Evolutionary conservation across 1,140 invertebrate species (phyloP).

Genomic region (Lucilia sericata): DNA sequence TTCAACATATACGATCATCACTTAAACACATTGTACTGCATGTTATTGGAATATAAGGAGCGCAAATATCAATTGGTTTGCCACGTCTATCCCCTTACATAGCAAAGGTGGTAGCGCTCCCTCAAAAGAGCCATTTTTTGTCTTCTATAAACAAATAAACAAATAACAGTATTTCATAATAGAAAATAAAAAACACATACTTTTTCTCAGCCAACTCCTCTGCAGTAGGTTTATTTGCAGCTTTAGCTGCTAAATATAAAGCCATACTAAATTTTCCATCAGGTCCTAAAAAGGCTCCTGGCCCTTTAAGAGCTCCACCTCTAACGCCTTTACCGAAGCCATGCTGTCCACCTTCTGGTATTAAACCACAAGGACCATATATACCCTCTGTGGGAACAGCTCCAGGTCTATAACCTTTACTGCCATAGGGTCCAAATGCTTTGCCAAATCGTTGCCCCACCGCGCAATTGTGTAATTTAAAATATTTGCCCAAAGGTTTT

Average conservation of each 20-base stretch:
- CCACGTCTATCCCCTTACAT: constrained; percentile 46
- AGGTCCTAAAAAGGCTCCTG: constrained; percentile 28
- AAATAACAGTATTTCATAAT: neutral
- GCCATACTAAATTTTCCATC: constrained; percentile 24
- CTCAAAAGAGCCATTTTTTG: neutral
- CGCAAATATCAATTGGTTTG: constrained; percentile 30
- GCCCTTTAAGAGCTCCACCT: constrained; percentile 13
- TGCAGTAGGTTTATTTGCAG: neutral
- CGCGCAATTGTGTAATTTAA: constrained; percentile 47
- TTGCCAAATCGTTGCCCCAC: constrained; percentile 42
- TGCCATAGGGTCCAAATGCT: constrained; percentile 15
- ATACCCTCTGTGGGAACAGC: neutral
- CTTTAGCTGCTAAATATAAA: neutral
- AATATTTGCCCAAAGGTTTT: constrained; percentile 52
- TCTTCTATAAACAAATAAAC: neutral
- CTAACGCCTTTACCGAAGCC: constrained; percentile 9
- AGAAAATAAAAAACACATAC: neutral
- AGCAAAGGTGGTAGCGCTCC: constrained; percentile 37
- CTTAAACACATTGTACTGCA: neutral
- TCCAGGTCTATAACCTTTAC: neutral
- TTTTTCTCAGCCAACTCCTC: constrained; percentile 1
- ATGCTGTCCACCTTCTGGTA: neutral
- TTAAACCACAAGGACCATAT: constrained; percentile 18
- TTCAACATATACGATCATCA: constrained; percentile 46
- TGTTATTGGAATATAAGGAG: constrained; percentile 2